Evolutionary conservation across 2,888 invertebrate species (phyloP).

Genomic region (Erannis defoliaria): DNA sequence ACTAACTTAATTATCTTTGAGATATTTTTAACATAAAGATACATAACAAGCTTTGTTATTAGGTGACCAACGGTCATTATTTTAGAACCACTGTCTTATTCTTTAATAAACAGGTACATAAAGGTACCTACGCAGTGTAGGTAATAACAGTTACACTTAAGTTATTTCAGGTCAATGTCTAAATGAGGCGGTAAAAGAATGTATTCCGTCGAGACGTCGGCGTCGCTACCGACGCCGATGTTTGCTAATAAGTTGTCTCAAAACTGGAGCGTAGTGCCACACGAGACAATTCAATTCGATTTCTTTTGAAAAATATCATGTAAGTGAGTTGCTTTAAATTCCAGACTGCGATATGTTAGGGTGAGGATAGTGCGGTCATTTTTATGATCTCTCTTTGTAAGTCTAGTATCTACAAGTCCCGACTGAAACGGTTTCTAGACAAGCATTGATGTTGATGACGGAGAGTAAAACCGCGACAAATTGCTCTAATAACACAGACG

Average conservation of each 20-base stretch:
- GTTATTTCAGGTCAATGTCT: constrained; percentile 73
- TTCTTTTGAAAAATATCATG: neutral
- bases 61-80: neutral
- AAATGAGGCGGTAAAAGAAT: constrained; percentile 54
- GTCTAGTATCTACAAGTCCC: too few relatives aligned
- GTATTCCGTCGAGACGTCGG: constrained; percentile 39
- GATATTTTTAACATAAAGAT: neutral
- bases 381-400: too few relatives aligned
- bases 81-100: constrained; percentile 34
- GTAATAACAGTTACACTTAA: constrained; percentile 63
- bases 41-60: neutral
- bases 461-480: too few relatives aligned
- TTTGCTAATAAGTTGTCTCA: neutral
- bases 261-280: neutral
- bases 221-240: constrained; percentile 16
- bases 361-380: too few relatives aligned
- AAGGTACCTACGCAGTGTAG: constrained; percentile 41
- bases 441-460: too few relatives aligned
- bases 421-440: too few relatives aligned
- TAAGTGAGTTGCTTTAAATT: neutral
- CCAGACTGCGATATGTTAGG: neutral
- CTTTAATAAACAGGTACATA: constrained; percentile 14
- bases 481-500: too few relatives aligned
- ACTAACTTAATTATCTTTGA: too few relatives aligned
- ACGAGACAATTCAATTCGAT: neutral